These are phyloP conservation scores for Eunapius fragilis DNA, from an alignment of 37 sponge, comb jelly and placozoan genomes.

Conservation along the genomic window DNA sequence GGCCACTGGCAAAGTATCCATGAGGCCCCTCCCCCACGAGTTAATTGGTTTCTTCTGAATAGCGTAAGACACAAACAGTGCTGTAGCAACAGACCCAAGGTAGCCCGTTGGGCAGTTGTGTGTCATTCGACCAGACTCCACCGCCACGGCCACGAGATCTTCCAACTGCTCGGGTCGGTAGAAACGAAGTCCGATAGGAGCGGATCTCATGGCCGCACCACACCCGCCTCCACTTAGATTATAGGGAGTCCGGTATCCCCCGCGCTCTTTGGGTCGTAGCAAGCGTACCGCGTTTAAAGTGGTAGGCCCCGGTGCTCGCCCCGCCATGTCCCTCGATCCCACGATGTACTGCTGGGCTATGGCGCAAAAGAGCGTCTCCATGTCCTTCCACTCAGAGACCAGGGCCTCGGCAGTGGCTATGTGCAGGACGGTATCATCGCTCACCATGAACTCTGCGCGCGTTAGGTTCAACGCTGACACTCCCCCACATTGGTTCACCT, in stretches of 20 bases:
- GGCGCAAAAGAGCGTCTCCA: conserved; percentile 1
- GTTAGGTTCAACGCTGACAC: conserved; percentile 54
- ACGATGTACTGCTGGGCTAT: conserved; percentile 41
- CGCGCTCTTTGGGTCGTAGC: background rate
- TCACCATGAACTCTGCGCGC: conserved; percentile 48
- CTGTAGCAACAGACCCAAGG: conserved; percentile 48
- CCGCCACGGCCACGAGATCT: conserved; percentile 28
- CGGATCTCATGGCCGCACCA: conserved; percentile 61
- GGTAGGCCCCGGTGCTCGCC: conserved; percentile 40
- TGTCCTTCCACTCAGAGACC: conserved; percentile 15
- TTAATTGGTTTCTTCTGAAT: conserved; percentile 38
- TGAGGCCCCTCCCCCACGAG: conserved; percentile 61
- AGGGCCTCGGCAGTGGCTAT: conserved; percentile 60
- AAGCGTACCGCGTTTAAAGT: background rate
- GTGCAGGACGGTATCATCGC: conserved; percentile 65
- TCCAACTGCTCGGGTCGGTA: conserved; percentile 44
- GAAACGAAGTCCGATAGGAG: conserved; percentile 52
- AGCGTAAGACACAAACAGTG: conserved; percentile 64
- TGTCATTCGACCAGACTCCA: conserved; percentile 64
- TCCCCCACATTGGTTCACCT: conserved; percentile 56
- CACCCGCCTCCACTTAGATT: conserved; percentile 40
- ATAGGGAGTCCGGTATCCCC: conserved; percentile 42
- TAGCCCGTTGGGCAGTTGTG: conserved; percentile 68
- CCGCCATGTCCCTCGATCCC: conserved; percentile 43
- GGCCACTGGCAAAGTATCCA: conserved; percentile 42